Conservation (phyloP, 2,113 vertebrate species). For the Nothobranchius furzeri region DNA sequence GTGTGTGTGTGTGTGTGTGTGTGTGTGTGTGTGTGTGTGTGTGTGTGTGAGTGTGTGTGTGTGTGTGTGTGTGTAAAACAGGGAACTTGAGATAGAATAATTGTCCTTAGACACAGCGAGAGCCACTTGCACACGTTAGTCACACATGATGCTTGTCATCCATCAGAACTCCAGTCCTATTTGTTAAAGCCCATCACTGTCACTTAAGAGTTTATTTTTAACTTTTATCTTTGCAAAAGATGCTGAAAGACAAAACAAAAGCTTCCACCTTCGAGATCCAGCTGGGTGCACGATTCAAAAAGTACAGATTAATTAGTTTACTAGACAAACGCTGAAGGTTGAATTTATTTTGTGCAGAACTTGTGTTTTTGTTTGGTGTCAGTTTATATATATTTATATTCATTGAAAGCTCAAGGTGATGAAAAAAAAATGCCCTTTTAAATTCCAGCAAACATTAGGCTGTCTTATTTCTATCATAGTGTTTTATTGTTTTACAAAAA, state of each 20-base stretch:
- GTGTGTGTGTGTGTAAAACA: conserved; percentile 4
- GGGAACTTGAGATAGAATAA: conserved; percentile 17
- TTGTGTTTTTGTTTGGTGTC: neutral
- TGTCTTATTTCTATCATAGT: too few relatives aligned
- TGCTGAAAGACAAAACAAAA: conserved; percentile 1
- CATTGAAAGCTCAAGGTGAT: neutral
- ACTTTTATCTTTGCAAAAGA: neutral
- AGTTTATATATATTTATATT: too few relatives aligned
- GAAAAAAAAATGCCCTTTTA: too few relatives aligned
- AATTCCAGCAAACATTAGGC: too few relatives aligned
- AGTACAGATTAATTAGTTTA: conserved; percentile 3
- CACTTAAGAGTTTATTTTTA: conserved; percentile 4
- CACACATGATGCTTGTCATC: conserved; percentile 25
- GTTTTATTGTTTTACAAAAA: too few relatives aligned
- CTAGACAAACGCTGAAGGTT: conserved; percentile 5
- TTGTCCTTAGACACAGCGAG: conserved; percentile 24
- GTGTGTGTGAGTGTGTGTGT: neutral
- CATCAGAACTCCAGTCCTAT: conserved; percentile 27
- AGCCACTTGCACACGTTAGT: conserved; percentile 27
- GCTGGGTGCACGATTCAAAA: conserved; percentile 10
- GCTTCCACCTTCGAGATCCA: neutral
- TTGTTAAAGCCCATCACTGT: conserved; percentile 50
- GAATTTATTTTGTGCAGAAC: conserved; percentile 1
- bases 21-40: too few relatives aligned
- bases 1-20: too few relatives aligned